Evolutionary conservation across 92 coral and sea anemone genomes (phyloP).

Genomic region (Epizoanthus illoricatus): DNA sequence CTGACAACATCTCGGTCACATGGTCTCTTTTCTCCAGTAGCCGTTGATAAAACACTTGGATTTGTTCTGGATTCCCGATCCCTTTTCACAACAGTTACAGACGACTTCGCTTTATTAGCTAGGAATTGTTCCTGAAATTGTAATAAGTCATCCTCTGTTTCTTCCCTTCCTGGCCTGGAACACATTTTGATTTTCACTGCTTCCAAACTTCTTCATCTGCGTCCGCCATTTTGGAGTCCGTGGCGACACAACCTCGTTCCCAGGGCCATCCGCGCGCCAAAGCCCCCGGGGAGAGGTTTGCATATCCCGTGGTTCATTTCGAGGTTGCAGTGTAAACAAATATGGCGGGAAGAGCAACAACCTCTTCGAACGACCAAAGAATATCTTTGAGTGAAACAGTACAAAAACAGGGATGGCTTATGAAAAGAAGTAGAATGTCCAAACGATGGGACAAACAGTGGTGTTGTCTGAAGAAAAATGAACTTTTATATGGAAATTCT

Average conservation of each 20-base stretch:
- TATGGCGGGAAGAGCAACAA: constrained; percentile 75
- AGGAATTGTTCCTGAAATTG: constrained; percentile 80
- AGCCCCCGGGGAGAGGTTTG: neutral
- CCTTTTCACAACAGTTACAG: constrained; percentile 71
- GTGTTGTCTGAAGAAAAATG: constrained; percentile 85
- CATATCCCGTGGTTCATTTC: constrained; percentile 8
- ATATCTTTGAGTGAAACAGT: constrained; percentile 43
- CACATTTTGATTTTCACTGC: constrained; percentile 72
- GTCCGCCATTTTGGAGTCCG: constrained; percentile 45
- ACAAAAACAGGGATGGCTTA: constrained; percentile 81
- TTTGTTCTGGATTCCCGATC: constrained; percentile 21
- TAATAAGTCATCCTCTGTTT: constrained; percentile 85
- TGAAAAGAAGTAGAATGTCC: constrained; percentile 80
- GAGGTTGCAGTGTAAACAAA: constrained; percentile 51
- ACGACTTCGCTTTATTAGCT: constrained; percentile 60
- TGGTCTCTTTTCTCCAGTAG: constrained; percentile 40
- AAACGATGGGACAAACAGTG: constrained; percentile 88
- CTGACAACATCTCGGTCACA: constrained; percentile 82
- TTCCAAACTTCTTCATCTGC: neutral
- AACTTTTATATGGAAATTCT: constrained; percentile 72
- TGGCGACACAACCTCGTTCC: too few relatives aligned
- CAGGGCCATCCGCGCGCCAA: too few relatives aligned
- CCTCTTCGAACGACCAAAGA: constrained; percentile 41
- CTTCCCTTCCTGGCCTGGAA: constrained; percentile 80
- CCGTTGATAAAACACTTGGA: neutral